Evolutionary conservation across 2,888 invertebrate species (phyloP), one percentile per base, ranked within the genome.

Genomic region (Rhogogaster chlorosoma): DNA sequence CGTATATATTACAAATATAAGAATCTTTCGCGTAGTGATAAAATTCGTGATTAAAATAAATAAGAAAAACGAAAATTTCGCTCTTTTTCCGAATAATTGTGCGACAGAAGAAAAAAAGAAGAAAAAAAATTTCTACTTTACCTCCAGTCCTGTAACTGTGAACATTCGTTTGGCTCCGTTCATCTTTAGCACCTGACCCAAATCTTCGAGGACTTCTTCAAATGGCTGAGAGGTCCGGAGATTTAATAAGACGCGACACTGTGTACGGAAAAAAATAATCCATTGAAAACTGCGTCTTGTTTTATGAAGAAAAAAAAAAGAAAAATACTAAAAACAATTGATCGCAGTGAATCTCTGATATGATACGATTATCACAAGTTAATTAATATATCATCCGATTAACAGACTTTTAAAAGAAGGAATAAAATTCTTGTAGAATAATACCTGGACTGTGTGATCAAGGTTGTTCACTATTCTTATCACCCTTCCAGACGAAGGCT

Each of bases 401-500:
- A 45, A 45, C 15, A 15, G 12, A 15, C 15, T 12, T 45, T 15
- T 15, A 6, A 45, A 45, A 3, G 15, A 15, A 45, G 45, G 45
- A 45, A 15, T 22, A 22, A 57, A 26, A 61, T 10, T 26, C 0
- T 26, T 0, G 4, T 26, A 26, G 26, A 22, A 61, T 2, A 61
- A 61, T 67, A 97, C 98, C 96, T 98, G 98, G 90, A 98, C 97
- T 61, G 98, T 97, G 93, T 98, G 98, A 94, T 98, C 97, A 95
- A 97, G 96, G 93, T 98, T 98, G 94, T 99, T 99, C 92, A 99
- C 97, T 92, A 99, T 98, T 89, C 98, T 95, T 92, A 99, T 98
- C 89, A 98, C 97, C 89, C 98, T 95, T 78, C 98, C 97, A 86
- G 97, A 97, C 89, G 96, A 96, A 15, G 97, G 97, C 91, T 97